Percentiles rank a stretch among this genome's conserved stretches.
Evolutionary conservation across 2,888 invertebrate genomes (phyloP).

Genomic region (Onthophagus sagittarius): DNA sequence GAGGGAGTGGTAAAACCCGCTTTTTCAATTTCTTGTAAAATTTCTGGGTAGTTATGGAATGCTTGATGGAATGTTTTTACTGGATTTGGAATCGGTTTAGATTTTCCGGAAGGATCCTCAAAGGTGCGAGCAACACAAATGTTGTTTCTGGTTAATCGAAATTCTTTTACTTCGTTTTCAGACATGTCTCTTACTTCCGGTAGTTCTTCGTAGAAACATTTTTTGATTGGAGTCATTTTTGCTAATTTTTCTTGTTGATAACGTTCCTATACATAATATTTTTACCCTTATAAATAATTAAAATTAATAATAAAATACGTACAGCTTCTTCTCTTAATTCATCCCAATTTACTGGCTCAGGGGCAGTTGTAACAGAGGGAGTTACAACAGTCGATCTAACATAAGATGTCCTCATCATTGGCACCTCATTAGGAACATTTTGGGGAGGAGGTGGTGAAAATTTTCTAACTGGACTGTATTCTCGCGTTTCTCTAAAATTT

Average conservation of each 20-base stretch:
- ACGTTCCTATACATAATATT: slow-evolving; percentile 47
- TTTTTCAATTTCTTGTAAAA: slow-evolving; percentile 74
- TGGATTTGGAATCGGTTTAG: slow-evolving; percentile 67
- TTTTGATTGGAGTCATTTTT: slow-evolving; percentile 64
- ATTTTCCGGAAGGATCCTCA: slow-evolving; percentile 47
- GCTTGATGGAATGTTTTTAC: slow-evolving; percentile 78
- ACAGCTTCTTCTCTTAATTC: slow-evolving; percentile 53
- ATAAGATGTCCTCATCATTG: neutral
- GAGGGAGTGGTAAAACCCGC: slow-evolving; percentile 80
- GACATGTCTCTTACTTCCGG: slow-evolving; percentile 65
- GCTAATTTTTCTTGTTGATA: slow-evolving; percentile 60
- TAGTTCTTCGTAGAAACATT: slow-evolving; percentile 81
- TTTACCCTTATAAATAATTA: neutral
- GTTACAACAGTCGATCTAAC: neutral
- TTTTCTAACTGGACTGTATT: neutral
- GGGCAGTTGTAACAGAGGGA: neutral
- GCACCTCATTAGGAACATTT: neutral
- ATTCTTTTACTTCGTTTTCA: slow-evolving; percentile 57
- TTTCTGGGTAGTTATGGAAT: slow-evolving; percentile 76
- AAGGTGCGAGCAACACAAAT: slow-evolving; percentile 70
- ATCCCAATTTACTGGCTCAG: slow-evolving; percentile 50
- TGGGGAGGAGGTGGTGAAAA: neutral
- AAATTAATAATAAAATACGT: slow-evolving; percentile 33
- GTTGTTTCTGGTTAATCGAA: slow-evolving; percentile 65
- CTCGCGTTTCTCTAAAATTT: neutral